Evolutionary conservation across 2,797 vertebrate species (phyloP).

Genomic region (Sphaeramia orbicularis): DNA sequence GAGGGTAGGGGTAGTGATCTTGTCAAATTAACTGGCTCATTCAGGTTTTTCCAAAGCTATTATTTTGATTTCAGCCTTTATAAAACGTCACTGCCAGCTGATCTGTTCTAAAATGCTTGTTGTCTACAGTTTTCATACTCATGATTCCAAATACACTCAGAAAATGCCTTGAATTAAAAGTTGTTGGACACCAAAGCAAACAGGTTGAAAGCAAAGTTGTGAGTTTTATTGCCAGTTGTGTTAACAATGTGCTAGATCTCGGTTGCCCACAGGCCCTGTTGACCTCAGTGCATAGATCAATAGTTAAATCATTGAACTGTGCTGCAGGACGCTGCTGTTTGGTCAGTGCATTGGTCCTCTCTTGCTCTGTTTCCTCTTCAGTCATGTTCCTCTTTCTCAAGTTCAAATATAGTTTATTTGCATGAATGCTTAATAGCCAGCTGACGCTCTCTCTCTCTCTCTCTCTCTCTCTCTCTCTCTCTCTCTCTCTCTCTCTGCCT

Average conservation of each 20-base stretch:
- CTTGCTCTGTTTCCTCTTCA: neutral
- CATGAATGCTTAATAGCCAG: conserved; percentile 27
- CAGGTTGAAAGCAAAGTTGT: neutral
- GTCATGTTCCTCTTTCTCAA: conserved; percentile 17
- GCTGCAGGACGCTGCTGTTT: conserved; percentile 38
- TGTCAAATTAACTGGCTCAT: too few relatives aligned
- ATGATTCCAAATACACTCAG: neutral
- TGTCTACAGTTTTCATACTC: neutral
- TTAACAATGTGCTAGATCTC: conserved; percentile 14
- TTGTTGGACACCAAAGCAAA: neutral
- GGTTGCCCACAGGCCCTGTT: conserved; percentile 35
- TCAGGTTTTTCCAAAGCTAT: too few relatives aligned
- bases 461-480: neutral
- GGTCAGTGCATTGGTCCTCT: conserved; percentile 15
- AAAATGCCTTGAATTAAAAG: neutral
- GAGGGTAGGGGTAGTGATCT: too few relatives aligned
- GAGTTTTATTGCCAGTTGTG: neutral
- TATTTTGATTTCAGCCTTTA: too few relatives aligned
- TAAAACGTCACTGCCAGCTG: too few relatives aligned
- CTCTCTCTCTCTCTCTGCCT: neutral
- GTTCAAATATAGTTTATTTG: conserved; percentile 41
- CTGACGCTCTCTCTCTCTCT: conserved; percentile 16
- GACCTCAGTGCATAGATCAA: conserved; percentile 53
- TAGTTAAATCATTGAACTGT: conserved; percentile 56
- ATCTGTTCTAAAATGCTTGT: too few relatives aligned